Percentiles rank a stretch among this genome's conserved stretches.
Conservation (phyloP, 2,113 vertebrate species). For the Nesoenas mayeri region DNA sequence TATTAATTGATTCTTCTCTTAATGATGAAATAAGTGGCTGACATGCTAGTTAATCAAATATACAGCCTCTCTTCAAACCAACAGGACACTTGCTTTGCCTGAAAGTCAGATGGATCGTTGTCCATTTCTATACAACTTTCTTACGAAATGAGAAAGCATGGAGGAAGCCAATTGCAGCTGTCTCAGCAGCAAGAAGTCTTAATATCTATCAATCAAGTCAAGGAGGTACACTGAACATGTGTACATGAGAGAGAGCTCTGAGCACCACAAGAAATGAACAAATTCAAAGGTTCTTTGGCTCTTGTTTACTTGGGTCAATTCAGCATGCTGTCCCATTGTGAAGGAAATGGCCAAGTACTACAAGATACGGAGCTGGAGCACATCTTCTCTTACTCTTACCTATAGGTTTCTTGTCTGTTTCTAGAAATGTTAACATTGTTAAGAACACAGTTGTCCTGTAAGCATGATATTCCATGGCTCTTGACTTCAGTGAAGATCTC, state of each 20-base stretch:
- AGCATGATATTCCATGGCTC: fast-evolving
- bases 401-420: neutral
- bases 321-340: neutral
- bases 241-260: neutral
- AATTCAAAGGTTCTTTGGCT: neutral
- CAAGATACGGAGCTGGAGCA: neutral
- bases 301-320: neutral
- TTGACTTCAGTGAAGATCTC: neutral
- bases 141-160: fast-evolving
- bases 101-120: neutral
- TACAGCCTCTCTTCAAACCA: neutral
- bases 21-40: constrained; percentile 22
- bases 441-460: neutral
- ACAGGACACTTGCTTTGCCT: neutral
- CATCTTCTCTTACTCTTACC: neutral
- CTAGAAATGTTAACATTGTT: neutral
- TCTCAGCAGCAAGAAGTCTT: neutral
- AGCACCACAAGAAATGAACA: neutral
- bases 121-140: neutral
- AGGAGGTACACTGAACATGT: neutral
- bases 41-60: neutral
- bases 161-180: neutral
- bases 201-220: neutral
- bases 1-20: constrained; percentile 19
- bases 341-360: neutral